Percentiles rank a stretch among this genome's conserved stretches.
Evolutionary conservation across 1,140 invertebrate genomes (phyloP).

Genomic region (Drosophila melanogaster): Release_6_plus_ISO1_MT NT_037436.4:8284501-8285000

Average conservation of each 20-base stretch:
- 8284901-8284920: too few species aligned
- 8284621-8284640: constrained; percentile 73
- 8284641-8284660: constrained; percentile 23
- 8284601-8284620: constrained; percentile 66
- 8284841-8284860: too few species aligned
- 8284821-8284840: too few species aligned
- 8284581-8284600: constrained; percentile 72
- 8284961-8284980: too few species aligned
- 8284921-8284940: too few species aligned
- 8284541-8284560: constrained; percentile 16
- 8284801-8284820: too few species aligned
- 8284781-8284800: too few species aligned
- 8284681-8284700: constrained; percentile 34
- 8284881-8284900: too few species aligned
- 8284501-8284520: constrained; percentile 52
- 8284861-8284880: too few species aligned
- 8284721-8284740: constrained; percentile 3
- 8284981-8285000: constrained; percentile 46
- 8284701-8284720: background rate
- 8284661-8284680: constrained; percentile 21
- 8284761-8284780: too few species aligned
- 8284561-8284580: constrained; percentile 51
- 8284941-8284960: too few species aligned
- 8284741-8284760: background rate
- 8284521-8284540: constrained; percentile 18